phyloP scores from a whole-genome alignment of 2,797 vertebrate species.

The Darevskia mixta region DNA sequence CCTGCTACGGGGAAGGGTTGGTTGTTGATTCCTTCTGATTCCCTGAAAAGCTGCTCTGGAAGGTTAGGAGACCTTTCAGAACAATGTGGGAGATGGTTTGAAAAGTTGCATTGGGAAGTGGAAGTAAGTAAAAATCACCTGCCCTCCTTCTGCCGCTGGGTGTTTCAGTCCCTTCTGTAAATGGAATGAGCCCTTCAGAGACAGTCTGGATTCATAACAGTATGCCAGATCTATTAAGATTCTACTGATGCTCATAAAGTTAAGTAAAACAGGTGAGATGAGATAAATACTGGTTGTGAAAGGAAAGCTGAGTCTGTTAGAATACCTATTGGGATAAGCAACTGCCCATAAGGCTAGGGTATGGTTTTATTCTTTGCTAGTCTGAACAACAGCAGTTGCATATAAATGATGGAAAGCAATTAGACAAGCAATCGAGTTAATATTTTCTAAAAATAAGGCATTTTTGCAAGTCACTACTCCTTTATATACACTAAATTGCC shows the following conservation, averaged over 20 bases:
- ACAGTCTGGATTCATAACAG: not conserved
- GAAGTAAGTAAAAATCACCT: not conserved
- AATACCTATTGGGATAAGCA: not conserved
- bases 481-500: conserved; percentile 12
- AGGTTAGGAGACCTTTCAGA: not conserved
- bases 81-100: not conserved
- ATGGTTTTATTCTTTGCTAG: not conserved
- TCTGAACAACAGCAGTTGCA: not conserved
- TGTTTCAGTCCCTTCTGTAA: not conserved
- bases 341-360: not conserved
- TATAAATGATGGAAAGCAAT: not conserved
- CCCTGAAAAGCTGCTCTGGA: too few relatives aligned
- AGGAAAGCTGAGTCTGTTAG: not conserved
- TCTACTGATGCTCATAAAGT: not conserved
- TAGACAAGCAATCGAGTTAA: not conserved
- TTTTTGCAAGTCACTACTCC: not conserved
- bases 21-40: not conserved
- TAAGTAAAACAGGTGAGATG: not conserved
- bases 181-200: not conserved
- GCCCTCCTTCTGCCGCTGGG: too few relatives aligned
- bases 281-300: not conserved
- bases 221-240: not conserved
- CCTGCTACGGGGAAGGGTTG: not conserved
- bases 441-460: conserved; percentile 9
- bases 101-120: not conserved